Conservation (phyloP, 2,113 vertebrate genomes). For the Strix uralensis region DNA sequence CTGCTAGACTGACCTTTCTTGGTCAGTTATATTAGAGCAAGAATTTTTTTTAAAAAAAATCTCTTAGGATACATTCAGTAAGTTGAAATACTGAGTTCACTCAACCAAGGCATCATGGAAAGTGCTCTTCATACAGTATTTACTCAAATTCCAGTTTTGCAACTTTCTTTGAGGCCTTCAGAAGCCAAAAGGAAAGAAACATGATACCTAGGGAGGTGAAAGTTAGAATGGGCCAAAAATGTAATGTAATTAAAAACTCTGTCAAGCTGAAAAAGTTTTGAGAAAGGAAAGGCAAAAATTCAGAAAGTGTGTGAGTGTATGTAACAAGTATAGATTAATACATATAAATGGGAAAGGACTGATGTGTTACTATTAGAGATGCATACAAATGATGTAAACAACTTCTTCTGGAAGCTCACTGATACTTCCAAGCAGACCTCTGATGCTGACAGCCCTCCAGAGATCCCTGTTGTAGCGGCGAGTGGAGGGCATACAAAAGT, state of each 20-base stretch:
- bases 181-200: slow-evolving; percentile 34
- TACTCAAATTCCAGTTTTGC: slow-evolving; percentile 49
- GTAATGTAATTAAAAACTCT: neutral
- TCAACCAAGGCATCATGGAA: neutral
- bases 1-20: slow-evolving; percentile 1
- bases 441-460: neutral
- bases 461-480: neutral
- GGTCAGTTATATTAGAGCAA: neutral
- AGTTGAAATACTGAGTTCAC: neutral
- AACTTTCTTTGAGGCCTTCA: slow-evolving; percentile 3
- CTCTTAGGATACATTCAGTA: neutral
- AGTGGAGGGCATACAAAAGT: neutral
- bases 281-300: neutral
- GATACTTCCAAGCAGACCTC: neutral
- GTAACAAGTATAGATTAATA: neutral
- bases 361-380: neutral
- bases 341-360: neutral
- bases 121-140: neutral
- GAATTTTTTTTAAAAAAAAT: neutral
- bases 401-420: neutral
- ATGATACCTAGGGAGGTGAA: neutral
- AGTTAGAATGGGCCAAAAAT: neutral
- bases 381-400: neutral
- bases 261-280: neutral
- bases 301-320: neutral